Evolutionary conservation across 2,113 vertebrate genomes (phyloP).

Genomic region (Pangasianodon gigas): DNA sequence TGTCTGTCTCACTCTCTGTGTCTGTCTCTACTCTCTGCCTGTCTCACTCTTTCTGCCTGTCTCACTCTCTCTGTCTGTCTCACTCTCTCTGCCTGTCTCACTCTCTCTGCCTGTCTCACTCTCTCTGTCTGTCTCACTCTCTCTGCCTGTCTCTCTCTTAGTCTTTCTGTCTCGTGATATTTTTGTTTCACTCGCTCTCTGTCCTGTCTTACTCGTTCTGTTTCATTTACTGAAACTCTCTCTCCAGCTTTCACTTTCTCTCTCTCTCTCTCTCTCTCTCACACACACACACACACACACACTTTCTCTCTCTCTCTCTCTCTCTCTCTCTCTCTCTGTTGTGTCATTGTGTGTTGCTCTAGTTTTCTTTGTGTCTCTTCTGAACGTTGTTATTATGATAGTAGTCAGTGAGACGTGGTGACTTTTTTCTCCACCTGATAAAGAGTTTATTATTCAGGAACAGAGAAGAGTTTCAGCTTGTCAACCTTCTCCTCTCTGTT

Average conservation of each 20-base stretch:
- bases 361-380: neutral
- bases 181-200: neutral
- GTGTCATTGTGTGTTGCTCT: too few relatives aligned
- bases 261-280: too few relatives aligned
- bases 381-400: neutral
- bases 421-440: neutral
- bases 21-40: neutral
- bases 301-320: too few relatives aligned
- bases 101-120: too few relatives aligned
- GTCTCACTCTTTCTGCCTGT: neutral
- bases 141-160: neutral
- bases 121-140: too few relatives aligned
- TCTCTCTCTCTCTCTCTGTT: too few relatives aligned
- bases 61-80: neutral
- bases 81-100: neutral
- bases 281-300: too few relatives aligned
- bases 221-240: neutral
- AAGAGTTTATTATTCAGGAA: neutral
- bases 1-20: neutral
- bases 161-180: neutral
- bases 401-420: neutral
- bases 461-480: neutral
- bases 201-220: neutral
- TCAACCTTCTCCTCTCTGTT: too few relatives aligned
- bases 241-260: neutral